Conservation (phyloP, 2,888 invertebrate genomes). For the Linnaemya vulpina region DNA sequence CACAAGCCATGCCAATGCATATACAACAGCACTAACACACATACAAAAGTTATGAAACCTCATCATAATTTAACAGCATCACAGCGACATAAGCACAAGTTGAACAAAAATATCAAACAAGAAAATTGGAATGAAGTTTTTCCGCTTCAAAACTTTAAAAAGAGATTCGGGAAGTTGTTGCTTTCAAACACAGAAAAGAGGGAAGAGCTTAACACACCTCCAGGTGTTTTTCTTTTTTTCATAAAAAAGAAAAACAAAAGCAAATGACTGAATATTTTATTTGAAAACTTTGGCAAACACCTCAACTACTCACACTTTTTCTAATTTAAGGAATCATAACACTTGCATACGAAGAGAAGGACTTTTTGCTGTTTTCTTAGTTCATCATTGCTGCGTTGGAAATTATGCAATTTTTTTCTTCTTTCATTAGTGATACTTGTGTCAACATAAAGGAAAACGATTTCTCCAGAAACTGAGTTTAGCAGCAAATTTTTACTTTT, state of each 20-base stretch:
- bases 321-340: background rate
- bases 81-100: background rate
- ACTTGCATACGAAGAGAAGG: background rate
- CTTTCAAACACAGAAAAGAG: background rate
- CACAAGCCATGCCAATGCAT: background rate
- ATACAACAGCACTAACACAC: background rate
- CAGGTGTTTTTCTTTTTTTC: background rate
- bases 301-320: background rate
- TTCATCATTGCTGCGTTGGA: background rate
- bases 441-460: background rate
- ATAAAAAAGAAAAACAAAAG: too few species aligned
- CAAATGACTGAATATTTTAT: background rate
- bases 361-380: background rate
- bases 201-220: background rate
- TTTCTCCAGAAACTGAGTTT: background rate
- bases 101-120: background rate
- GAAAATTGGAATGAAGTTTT: background rate
- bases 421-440: background rate
- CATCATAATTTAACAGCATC: too few species aligned
- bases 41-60: too few species aligned
- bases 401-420: background rate
- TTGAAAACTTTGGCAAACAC: slow-evolving; percentile 8
- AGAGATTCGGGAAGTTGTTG: background rate
- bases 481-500: background rate
- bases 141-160: background rate